phyloP scores from a whole-genome alignment of 2,113 vertebrate genomes.

The Kryptolebias marmoratus region DNA sequence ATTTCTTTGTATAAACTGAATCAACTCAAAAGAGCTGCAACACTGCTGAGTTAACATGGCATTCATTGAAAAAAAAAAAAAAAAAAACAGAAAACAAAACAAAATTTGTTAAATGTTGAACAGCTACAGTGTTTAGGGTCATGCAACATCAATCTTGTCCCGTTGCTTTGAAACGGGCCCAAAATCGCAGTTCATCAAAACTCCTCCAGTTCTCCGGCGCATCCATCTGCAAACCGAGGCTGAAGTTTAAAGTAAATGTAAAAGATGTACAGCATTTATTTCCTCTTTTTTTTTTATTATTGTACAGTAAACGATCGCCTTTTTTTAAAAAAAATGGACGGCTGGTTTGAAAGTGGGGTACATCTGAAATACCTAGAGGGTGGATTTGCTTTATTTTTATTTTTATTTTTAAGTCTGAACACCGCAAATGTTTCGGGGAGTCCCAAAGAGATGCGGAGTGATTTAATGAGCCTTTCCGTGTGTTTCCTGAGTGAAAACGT shows the following conservation, averaged over 20 bases:
- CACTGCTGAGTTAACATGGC: constrained; percentile 68
- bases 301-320: constrained; percentile 51
- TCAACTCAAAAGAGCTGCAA: constrained; percentile 65
- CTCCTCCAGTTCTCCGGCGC: constrained; percentile 19
- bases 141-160: constrained; percentile 66
- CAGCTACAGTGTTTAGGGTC: constrained; percentile 69
- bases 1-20: constrained; percentile 73
- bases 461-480: constrained; percentile 54
- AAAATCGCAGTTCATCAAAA: constrained; percentile 55
- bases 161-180: constrained; percentile 48
- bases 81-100: no score
- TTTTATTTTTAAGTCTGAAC: neutral
- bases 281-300: constrained; percentile 1
- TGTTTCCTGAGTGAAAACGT: constrained; percentile 77
- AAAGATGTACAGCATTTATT: constrained; percentile 51
- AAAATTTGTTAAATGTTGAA: constrained; percentile 40
- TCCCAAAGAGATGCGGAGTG: constrained; percentile 47
- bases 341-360: constrained; percentile 42
- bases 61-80: constrained; percentile 51
- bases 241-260: constrained; percentile 25
- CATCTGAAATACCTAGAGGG: constrained; percentile 43
- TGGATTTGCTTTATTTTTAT: neutral
- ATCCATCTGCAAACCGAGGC: constrained; percentile 20
- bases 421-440: constrained; percentile 39
- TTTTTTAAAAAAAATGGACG: constrained; percentile 58